Base-by-base conservation (phyloP, 2,797 vertebrate species). In the Hoplostethus atlanticus region DNA sequence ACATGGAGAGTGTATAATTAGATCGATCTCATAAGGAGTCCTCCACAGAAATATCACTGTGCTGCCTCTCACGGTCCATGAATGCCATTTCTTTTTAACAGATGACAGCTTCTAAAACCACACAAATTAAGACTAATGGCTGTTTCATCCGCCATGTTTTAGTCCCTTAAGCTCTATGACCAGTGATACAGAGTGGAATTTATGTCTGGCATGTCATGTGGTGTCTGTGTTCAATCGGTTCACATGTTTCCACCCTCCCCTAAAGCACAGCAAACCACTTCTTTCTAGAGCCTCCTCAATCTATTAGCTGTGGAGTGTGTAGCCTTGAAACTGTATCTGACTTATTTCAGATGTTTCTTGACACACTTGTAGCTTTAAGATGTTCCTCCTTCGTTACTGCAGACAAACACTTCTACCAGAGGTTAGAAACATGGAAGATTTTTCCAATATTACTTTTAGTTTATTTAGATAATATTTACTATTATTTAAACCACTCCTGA, bases 1-100 rank as follows among this genome's bases (percentile, higher is more conserved):
- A 81, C 48, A 62, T 17, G 1, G 30, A 50, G 38, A 69, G 64
- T 0, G 0, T 61, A 38, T 61, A 51, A 72, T 81, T 64, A 73
- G 10, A 76, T 9, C 47, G n/a, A 67, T 25, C 15, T 28, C 34
- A 15, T 21, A 1, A 60, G 47, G 44, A 13, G 28, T 4, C 16
- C 34, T 53, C 25, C 31, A 48, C 38, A 38, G 36, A 11, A 42
- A 11, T 11, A 4, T 48, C 30, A 48, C 4, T 36, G 28, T 9
- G 21, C 51, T 53, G 51, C 10, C 21, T 28, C 8, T 52, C 51
- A 28, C 7, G 10, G 8, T 10, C 9, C 17, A 3, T 52, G 16
- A 53, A 11, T 10, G 21, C 6, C 21, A 28, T n/a, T 5, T 53
- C 17, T 12, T 3, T 53, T 1, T 12, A 34, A 34, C 42, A 69